Evolutionary conservation across 1,140 invertebrate species (phyloP).

Genomic region (Drosophila lacteicornis): DNA sequence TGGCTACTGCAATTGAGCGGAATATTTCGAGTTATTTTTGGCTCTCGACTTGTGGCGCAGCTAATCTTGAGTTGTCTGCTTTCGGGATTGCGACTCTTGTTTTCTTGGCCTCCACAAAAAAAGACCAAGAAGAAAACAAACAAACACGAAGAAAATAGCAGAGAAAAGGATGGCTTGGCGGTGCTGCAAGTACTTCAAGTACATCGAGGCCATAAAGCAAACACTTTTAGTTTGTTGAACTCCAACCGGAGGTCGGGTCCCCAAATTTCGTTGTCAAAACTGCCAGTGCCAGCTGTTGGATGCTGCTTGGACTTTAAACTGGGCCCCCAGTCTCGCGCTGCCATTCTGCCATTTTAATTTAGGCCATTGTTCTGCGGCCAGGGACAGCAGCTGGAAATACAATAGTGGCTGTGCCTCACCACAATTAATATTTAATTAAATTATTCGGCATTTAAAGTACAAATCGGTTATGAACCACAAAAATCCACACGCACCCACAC

Average conservation of each 20-base stretch:
- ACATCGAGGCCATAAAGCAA: conserved; percentile 75
- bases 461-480: conserved; percentile 34
- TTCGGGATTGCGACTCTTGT: conserved; percentile 61
- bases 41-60: conserved; percentile 66
- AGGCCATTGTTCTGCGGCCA: conserved; percentile 23
- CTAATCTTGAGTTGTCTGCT: conserved; percentile 77
- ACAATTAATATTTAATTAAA: conserved; percentile 48
- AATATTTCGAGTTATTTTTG: conserved; percentile 74
- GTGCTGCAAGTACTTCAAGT: conserved; percentile 52
- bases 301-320: conserved; percentile 41
- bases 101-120: conserved; percentile 25
- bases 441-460: conserved; percentile 11
- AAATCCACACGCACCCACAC: conserved; percentile 19
- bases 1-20: conserved; percentile 68
- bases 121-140: background rate
- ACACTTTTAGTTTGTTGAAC: conserved; percentile 82
- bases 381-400: conserved; percentile 23
- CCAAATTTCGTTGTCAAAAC: conserved; percentile 72
- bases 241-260: conserved; percentile 57
- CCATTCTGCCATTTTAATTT: conserved; percentile 42
- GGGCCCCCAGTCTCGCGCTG: background rate
- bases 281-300: conserved; percentile 59
- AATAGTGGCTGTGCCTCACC: background rate
- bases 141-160: conserved; percentile 9
- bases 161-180: conserved; percentile 4